Percentiles rank a stretch among this genome's conserved stretches.
These are phyloP conservation scores for Biston betularia DNA, from an alignment of 2,888 invertebrate species.

Conservation along the genomic window DNA sequence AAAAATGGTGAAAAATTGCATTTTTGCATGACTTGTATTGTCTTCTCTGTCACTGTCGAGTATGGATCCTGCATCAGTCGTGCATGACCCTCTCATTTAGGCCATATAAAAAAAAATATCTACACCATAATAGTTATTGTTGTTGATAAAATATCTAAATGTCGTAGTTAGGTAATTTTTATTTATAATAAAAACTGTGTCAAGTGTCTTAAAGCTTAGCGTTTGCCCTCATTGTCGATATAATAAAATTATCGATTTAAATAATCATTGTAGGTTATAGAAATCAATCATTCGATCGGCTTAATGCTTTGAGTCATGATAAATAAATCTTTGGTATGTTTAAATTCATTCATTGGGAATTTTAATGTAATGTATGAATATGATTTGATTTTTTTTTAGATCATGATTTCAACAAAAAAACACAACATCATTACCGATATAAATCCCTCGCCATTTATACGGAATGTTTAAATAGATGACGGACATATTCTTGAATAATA, in stretches of 20 bases:
- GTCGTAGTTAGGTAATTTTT: slow-evolving; percentile 51
- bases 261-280: slow-evolving; percentile 55
- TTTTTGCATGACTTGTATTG: slow-evolving; percentile 61
- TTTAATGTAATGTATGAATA: not conserved
- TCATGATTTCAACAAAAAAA: not conserved
- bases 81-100: slow-evolving; percentile 72
- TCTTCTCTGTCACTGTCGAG: slow-evolving; percentile 61
- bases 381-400: too few species aligned
- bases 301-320: slow-evolving; percentile 52
- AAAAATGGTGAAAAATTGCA: slow-evolving; percentile 18
- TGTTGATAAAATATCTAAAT: slow-evolving; percentile 47
- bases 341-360: not conserved
- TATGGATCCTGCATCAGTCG: slow-evolving; percentile 62
- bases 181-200: slow-evolving; percentile 29
- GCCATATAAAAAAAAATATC: slow-evolving; percentile 52
- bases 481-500: too few species aligned
- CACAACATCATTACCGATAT: not conserved
- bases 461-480: too few species aligned
- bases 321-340: not conserved
- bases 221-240: slow-evolving; percentile 48
- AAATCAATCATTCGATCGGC: slow-evolving; percentile 51
- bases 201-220: slow-evolving; percentile 51
- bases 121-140: slow-evolving; percentile 60
- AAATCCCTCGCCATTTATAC: not conserved
- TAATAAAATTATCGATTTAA: slow-evolving; percentile 29